Percentiles rank a stretch among this genome's conserved stretches.
phyloP scores from a whole-genome alignment of 2,113 vertebrate species.

The Semnornis frantzii region DNA sequence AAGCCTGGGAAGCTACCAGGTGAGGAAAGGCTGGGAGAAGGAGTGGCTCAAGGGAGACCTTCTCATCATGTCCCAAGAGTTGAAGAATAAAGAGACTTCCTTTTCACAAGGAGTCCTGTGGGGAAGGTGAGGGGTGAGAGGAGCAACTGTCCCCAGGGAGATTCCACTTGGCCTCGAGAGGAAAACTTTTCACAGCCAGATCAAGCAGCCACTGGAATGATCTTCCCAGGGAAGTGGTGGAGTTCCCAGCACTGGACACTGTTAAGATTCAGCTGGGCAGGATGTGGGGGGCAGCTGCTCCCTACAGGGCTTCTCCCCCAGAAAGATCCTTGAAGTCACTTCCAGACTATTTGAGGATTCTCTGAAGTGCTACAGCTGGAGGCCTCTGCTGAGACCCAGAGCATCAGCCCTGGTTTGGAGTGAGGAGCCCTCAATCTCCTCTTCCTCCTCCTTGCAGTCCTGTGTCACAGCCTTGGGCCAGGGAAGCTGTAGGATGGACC shows the following conservation, averaged over 20 bases:
- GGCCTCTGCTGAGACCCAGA: neutral
- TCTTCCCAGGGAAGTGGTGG: neutral
- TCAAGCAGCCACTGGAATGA: neutral
- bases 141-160: neutral
- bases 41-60: neutral
- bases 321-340: neutral
- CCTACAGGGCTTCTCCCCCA: too few relatives aligned
- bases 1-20: neutral
- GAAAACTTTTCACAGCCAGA: neutral
- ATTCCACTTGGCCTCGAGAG: neutral
- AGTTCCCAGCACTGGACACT: neutral
- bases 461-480: neutral
- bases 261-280: neutral
- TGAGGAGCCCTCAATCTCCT: neutral
- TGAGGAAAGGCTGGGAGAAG: neutral
- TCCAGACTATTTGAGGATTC: neutral
- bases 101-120: neutral
- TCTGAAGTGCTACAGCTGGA: neutral
- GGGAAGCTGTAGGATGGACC: neutral
- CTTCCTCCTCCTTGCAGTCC: neutral
- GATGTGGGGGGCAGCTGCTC: neutral
- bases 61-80: neutral
- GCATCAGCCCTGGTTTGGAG: neutral
- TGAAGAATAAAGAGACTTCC: neutral
- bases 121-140: neutral